phyloP scores from a whole-genome alignment of 2,797 vertebrate species.

The Potorous gilbertii region DNA sequence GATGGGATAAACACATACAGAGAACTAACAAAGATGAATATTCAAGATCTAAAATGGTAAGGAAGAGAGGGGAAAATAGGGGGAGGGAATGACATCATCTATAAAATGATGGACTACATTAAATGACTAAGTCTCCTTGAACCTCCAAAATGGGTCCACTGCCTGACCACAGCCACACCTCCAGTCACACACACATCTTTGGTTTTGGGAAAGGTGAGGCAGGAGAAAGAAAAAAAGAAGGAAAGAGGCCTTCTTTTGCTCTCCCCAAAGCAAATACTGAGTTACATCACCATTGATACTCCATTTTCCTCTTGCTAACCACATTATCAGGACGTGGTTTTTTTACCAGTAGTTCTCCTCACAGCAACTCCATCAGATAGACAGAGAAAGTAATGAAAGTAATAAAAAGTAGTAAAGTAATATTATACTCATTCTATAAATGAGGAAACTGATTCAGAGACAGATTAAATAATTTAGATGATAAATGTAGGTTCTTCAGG shows the following conservation, averaged over 20 bases:
- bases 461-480: neutral
- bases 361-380: neutral
- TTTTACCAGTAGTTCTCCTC: neutral
- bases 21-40: neutral
- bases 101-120: neutral
- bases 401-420: neutral
- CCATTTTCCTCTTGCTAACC: neutral
- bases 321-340: neutral
- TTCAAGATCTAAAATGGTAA: neutral
- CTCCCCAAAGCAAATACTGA: neutral
- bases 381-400: neutral
- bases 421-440: neutral
- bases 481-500: neutral
- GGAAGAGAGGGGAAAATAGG: neutral
- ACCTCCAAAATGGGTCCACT: neutral
- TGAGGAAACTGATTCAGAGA: neutral
- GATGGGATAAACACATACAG: neutral
- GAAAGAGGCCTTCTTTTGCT: neutral
- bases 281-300: neutral
- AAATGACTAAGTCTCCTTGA: neutral
- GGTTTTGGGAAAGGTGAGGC: neutral
- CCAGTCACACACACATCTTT: neutral
- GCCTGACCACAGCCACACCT: neutral
- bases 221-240: neutral
- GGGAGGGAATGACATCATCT: neutral